These are phyloP conservation scores for Sarcophaga subvicina DNA, from an alignment of 2,888 invertebrate genomes.

Conservation along the genomic window DNA sequence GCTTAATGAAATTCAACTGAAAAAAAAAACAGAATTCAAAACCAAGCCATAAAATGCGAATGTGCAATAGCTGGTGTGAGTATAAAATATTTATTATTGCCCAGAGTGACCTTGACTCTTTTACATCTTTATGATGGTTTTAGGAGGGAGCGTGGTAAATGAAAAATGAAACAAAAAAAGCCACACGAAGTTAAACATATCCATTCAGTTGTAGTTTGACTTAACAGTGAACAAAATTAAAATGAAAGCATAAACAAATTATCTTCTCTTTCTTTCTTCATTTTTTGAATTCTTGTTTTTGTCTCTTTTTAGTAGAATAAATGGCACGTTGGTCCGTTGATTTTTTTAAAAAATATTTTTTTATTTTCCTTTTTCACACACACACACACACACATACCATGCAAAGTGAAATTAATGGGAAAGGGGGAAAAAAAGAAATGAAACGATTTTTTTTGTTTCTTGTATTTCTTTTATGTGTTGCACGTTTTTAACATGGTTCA, in stretches of 20 bases:
- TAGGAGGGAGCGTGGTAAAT: background rate
- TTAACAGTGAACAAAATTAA: background rate
- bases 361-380: background rate
- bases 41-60: too few relatives aligned
- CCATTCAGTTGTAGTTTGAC: background rate
- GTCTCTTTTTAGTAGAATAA: background rate
- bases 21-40: too few relatives aligned
- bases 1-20: too few relatives aligned
- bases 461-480: slow-evolving; percentile 4
- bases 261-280: background rate
- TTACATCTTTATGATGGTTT: too few relatives aligned
- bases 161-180: background rate
- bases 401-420: too few relatives aligned
- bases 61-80: too few relatives aligned
- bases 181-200: background rate
- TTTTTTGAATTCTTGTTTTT: background rate
- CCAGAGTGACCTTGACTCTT: background rate
- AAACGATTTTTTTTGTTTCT: background rate
- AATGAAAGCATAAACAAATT: background rate
- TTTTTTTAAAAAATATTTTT: background rate
- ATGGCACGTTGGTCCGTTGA: background rate
- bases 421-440: background rate
- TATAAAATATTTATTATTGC: too few relatives aligned
- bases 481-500: slow-evolving; percentile 34
- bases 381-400: too few relatives aligned